A percentile compares a stretch with the other conserved stretches of the same genome.
phyloP scores from a whole-genome alignment of 2,797 vertebrate genomes.

The Loris lydekkerianus region DNA sequence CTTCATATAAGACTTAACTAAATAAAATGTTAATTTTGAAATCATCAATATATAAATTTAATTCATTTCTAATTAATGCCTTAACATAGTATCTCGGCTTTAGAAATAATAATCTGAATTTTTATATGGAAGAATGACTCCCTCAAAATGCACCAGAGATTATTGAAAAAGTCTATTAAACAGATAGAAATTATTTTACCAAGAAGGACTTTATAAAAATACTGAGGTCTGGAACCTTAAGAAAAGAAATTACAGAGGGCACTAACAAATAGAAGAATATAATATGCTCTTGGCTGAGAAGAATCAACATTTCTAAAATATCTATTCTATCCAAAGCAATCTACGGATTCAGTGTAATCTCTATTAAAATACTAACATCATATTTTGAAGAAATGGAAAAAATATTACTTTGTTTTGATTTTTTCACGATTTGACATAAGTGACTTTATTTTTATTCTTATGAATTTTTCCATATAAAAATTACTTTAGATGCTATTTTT shows the following conservation, averaged over 20 bases:
- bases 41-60: constrained; percentile 4
- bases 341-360: too few species aligned
- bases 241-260: too few species aligned
- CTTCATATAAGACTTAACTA: background rate
- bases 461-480: background rate
- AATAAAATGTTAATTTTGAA: background rate
- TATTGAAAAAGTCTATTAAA: background rate
- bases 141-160: background rate
- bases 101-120: background rate
- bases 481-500: background rate
- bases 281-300: too few species aligned
- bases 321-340: too few species aligned
- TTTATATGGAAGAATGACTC: background rate
- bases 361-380: too few species aligned
- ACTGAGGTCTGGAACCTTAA: background rate
- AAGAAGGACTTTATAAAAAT: background rate
- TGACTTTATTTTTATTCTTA: background rate
- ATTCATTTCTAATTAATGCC: background rate
- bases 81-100: background rate
- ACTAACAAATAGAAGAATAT: too few species aligned
- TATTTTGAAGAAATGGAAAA: too few species aligned
- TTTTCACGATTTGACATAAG: background rate
- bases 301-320: too few species aligned
- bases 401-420: background rate
- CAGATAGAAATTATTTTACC: background rate